These are phyloP conservation scores for Noctua pronuba DNA, from an alignment of 2,888 invertebrate species.

Conservation along the genomic window DNA sequence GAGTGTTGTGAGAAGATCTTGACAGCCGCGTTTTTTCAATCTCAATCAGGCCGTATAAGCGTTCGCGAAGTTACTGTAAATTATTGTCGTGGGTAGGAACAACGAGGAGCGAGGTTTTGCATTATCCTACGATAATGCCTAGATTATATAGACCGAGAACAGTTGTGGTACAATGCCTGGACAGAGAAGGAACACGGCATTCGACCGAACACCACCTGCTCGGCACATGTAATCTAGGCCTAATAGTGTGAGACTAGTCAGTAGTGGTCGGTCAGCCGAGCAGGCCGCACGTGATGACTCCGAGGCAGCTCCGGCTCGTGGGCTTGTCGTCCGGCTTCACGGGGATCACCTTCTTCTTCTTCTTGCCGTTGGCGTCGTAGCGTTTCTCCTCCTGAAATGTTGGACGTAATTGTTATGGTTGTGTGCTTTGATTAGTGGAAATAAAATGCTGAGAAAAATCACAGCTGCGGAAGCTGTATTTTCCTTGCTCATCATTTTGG, in stretches of 20 bases:
- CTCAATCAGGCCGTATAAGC: neutral
- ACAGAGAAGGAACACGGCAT: neutral
- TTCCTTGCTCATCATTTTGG: neutral
- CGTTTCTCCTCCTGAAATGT: slow-evolving; percentile 83
- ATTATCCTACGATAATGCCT: neutral
- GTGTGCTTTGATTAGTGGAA: neutral
- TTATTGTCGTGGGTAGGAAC: neutral
- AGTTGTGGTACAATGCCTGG: neutral
- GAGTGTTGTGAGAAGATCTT: too few species aligned
- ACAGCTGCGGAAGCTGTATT: neutral
- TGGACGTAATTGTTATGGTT: neutral
- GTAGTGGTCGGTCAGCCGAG: slow-evolving; percentile 69
- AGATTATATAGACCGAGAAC: neutral
- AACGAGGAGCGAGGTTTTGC: neutral
- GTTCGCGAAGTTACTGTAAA: neutral
- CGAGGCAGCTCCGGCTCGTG: slow-evolving; percentile 76
- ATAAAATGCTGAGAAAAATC: neutral
- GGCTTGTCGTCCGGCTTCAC: slow-evolving; percentile 68
- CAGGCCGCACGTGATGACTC: slow-evolving; percentile 81
- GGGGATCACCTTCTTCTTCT: slow-evolving; percentile 82
- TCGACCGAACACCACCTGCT: neutral
- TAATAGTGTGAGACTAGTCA: slow-evolving; percentile 12
- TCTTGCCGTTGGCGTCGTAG: slow-evolving; percentile 85
- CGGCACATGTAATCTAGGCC: neutral
- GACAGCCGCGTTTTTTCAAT: neutral